Evolutionary conservation across 2,113 vertebrate genomes (phyloP), one percentile per base, ranked within the genome.

Genomic region (Podiceps cristatus): DNA sequence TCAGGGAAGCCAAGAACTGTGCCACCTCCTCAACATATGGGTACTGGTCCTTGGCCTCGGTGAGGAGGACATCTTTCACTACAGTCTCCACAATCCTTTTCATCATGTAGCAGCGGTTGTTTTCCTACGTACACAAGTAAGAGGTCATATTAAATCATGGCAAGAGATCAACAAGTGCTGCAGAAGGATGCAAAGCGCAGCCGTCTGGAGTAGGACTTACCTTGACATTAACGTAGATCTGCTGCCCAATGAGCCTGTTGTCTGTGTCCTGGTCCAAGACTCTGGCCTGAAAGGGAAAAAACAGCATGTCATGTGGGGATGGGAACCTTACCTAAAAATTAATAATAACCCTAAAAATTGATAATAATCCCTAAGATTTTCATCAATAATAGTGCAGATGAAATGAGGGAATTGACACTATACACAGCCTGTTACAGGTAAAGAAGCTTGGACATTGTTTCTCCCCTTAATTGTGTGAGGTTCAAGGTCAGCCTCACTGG

Each of bases 61-160:
- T 96, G 9, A 96, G 31, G 15, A 99, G 96, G 35, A 98, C 97
- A 22, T 98, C 97, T 58, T 94, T 63, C 55, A 99, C 72, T 56
- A 98, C 71, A 4, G 97, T 96, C 56, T 98, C 97, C 20, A 96
- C 94, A 81, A 98, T 97, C 47, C 96, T 98, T 81, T 98, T 98
- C 96, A 98, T 98, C 95, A 98, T 27, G 37, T 98, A 99, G 96
- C 99, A 99, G 58, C 10, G 97, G 31, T 98, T 97, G 35, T 45
- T 96, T 40, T 71, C 74, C 99, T 99, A 20, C 3, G 74, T 28
- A 29, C 10, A 19, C 35, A 86, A 77, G 24, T 74, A 47, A 47
- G 68, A 55, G 29, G 8, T 90, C 29, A 25, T 0, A 15, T n/a
- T 74, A 77, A 94, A 93, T 23, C 62, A 72, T 8, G 24, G 40